phyloP scores from a whole-genome alignment of 1,140 invertebrate genomes.

The Caenorhabditis latens region DNA sequence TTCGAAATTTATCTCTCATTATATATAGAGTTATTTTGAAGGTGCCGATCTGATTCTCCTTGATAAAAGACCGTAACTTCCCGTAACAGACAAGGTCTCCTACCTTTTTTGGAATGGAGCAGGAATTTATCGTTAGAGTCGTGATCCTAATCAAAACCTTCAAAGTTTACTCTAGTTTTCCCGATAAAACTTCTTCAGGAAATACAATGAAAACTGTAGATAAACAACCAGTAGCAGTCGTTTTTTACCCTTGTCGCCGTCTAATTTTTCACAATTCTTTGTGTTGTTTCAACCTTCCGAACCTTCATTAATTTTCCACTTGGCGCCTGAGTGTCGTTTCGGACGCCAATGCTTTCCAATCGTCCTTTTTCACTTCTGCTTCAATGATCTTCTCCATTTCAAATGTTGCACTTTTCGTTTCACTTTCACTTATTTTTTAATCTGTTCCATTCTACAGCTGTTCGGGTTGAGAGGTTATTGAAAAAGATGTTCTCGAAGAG shows the following conservation, averaged over 20 bases:
- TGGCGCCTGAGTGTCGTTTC: slow-evolving; percentile 32
- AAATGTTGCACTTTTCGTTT: slow-evolving; percentile 44
- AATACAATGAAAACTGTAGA: too few relatives aligned
- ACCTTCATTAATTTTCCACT: slow-evolving; percentile 26
- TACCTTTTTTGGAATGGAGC: too few relatives aligned
- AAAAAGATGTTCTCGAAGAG: neutral
- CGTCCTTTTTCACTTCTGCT: neutral
- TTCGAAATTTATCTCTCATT: too few relatives aligned
- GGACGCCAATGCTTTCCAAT: slow-evolving; percentile 1
- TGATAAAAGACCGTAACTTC: too few relatives aligned
- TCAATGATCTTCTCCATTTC: slow-evolving; percentile 46
- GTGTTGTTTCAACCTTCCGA: slow-evolving; percentile 55
- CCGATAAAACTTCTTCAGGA: too few relatives aligned
- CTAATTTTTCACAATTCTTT: slow-evolving; percentile 2
- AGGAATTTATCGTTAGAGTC: too few relatives aligned
- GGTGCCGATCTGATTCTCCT: too few relatives aligned
- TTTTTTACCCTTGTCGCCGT: neutral
- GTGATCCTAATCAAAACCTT: too few relatives aligned
- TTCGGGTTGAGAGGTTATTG: neutral
- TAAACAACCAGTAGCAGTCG: neutral
- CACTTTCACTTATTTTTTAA: slow-evolving; percentile 2
- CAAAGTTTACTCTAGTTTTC: too few relatives aligned
- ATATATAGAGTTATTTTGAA: too few relatives aligned
- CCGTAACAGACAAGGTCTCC: too few relatives aligned
- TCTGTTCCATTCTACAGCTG: neutral